These are phyloP conservation scores for Rhyacophila brunnea DNA, from an alignment of 1,140 invertebrate genomes.

Conservation along the genomic window DNA sequence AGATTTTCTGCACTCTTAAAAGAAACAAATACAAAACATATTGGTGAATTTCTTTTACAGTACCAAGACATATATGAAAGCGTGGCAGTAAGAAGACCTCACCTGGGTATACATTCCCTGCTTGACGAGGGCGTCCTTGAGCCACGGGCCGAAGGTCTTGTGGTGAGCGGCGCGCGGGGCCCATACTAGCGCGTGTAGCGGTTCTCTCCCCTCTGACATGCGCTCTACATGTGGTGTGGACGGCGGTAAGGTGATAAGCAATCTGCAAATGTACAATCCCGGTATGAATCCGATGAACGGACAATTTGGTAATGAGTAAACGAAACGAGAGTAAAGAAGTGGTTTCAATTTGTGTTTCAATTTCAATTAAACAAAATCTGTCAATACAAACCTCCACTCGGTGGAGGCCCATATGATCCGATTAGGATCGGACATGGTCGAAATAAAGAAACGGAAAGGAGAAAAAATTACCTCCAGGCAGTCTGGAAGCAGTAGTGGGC, in stretches of 20 bases:
- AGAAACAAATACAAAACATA: not conserved
- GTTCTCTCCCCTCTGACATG: conserved; percentile 57
- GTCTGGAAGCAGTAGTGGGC: conserved; percentile 90
- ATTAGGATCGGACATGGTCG: too few species aligned
- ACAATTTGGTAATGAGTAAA: too few species aligned
- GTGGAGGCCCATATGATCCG: too few species aligned
- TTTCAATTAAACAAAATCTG: too few species aligned
- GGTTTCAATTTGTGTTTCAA: too few species aligned
- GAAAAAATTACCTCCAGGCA: conserved; percentile 68
- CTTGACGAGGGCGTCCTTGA: conserved; percentile 81
- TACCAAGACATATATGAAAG: too few species aligned
- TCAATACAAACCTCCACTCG: too few species aligned
- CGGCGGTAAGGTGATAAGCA: conserved; percentile 69
- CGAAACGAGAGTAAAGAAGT: too few species aligned
- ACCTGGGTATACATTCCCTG: conserved; percentile 81
- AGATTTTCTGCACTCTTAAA: conserved; percentile 72
- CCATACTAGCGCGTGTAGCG: conserved; percentile 58
- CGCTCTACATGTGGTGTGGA: conserved; percentile 83
- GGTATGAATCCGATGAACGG: too few species aligned
- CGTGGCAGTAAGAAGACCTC: conserved; percentile 7
- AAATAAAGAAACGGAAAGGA: too few species aligned
- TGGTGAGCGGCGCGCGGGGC: conserved; percentile 68
- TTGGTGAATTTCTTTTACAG: too few species aligned
- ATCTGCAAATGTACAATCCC: too few species aligned
- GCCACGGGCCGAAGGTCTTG: conserved; percentile 69